Conservation (phyloP, 2,888 invertebrate genomes). For the Epistrophe grossulariae region DNA sequence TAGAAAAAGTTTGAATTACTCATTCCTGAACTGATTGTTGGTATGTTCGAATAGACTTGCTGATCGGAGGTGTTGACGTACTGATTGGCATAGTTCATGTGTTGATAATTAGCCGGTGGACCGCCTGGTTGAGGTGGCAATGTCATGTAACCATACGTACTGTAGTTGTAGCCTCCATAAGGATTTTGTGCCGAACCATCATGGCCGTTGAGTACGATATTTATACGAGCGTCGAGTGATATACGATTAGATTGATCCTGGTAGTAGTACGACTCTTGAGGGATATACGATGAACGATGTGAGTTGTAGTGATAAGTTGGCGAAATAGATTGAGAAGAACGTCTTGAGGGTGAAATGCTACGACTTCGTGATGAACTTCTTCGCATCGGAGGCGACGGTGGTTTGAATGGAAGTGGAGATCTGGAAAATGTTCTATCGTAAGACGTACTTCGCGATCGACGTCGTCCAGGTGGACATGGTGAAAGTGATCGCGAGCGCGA, state of each 20-base stretch:
- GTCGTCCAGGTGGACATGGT: conserved; percentile 71
- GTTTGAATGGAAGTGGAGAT: conserved; percentile 82
- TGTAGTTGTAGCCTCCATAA: conserved; percentile 78
- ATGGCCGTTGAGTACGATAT: conserved; percentile 77
- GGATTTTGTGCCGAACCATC: conserved; percentile 68
- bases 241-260: conserved; percentile 79
- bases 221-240: conserved; percentile 78
- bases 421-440: conserved; percentile 80
- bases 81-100: conserved; percentile 78
- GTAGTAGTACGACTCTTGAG: conserved; percentile 79
- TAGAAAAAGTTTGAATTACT: conserved; percentile 71
- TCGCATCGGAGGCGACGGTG: conserved; percentile 82
- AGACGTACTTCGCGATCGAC: conserved; percentile 76
- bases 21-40: conserved; percentile 71
- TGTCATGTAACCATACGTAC: conserved; percentile 79
- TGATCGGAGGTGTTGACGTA: conserved; percentile 76
- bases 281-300: conserved; percentile 69
- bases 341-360: conserved; percentile 51
- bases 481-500: conserved; percentile 75
- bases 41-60: conserved; percentile 77
- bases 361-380: conserved; percentile 78
- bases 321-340: conserved; percentile 48
- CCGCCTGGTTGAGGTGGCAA: conserved; percentile 77
- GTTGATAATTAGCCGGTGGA: conserved; percentile 74
- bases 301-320: conserved; percentile 75